Percentiles rank a stretch among this genome's conserved stretches.
These are phyloP conservation scores for Myotis brandtii DNA, from an alignment of 2,113 vertebrate species.

Conservation along the genomic window DNA sequence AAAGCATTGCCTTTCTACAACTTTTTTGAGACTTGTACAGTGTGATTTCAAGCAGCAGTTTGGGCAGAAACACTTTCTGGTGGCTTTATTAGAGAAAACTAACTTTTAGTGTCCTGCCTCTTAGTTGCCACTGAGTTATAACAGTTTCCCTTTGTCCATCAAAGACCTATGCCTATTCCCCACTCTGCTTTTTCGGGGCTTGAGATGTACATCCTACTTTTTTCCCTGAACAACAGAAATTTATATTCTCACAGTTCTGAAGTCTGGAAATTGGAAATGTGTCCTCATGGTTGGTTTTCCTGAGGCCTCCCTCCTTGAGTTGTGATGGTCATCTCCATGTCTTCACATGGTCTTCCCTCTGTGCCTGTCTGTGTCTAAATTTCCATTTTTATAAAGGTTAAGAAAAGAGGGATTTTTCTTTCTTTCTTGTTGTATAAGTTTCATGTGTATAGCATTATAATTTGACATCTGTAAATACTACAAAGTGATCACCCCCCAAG, in stretches of 20 bases:
- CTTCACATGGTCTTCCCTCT: background rate
- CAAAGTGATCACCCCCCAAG: background rate
- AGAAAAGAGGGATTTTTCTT: background rate
- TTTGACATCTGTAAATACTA: background rate
- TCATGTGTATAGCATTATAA: background rate
- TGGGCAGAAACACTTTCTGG: background rate
- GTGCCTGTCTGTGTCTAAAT: background rate
- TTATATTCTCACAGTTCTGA: background rate
- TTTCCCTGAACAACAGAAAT: background rate
- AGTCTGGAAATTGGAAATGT: background rate
- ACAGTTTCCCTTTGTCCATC: background rate
- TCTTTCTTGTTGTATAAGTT: background rate
- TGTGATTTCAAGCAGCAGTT: background rate
- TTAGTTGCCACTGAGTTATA: background rate
- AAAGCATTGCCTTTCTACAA: background rate
- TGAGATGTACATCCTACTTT: background rate
- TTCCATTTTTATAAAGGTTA: background rate
- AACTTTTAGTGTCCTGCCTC: background rate
- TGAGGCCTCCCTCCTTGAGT: background rate
- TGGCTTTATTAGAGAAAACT: background rate
- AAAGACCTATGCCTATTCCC: background rate
- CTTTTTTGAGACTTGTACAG: background rate
- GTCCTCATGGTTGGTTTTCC: background rate
- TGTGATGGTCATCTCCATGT: background rate
- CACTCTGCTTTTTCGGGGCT: fast-evolving